Conservation (phyloP, 2,797 vertebrate genomes). For the Fringilla coelebs region DNA sequence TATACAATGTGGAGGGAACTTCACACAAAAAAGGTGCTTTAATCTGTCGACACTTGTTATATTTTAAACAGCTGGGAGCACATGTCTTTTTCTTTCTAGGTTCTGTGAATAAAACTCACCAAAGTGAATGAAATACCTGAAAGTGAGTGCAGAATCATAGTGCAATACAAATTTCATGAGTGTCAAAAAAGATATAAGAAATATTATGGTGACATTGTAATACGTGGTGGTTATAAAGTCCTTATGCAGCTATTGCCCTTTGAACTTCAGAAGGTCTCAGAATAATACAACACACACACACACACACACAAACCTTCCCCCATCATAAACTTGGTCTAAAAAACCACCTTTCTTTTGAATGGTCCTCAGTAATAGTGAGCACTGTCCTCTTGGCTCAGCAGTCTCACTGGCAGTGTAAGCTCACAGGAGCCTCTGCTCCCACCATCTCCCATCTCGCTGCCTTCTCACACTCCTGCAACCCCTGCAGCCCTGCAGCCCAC, state of each 20-base stretch:
- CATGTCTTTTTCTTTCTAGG: background rate
- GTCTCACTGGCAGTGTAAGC: background rate
- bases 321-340: background rate
- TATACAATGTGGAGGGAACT: background rate
- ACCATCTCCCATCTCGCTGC: accelerated
- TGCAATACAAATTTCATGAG: background rate
- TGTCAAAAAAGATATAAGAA: background rate
- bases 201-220: background rate
- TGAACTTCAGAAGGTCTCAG: background rate
- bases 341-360: background rate
- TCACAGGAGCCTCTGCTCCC: background rate
- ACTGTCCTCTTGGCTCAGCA: background rate
- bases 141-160: background rate
- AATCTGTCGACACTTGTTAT: accelerated
- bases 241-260: accelerated
- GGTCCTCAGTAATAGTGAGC: background rate
- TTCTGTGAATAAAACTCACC: background rate
- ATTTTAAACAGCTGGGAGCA: background rate
- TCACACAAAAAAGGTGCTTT: background rate
- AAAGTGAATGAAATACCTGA: background rate
- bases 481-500: background rate
- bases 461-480: background rate
- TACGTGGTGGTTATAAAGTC: background rate
- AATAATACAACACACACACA: background rate
- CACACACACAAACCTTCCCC: background rate